A percentile compares a stretch with the other conserved stretches of the same genome.
Conservation (phyloP, 2,113 vertebrate genomes). For the Vireo altiloquus region DNA sequence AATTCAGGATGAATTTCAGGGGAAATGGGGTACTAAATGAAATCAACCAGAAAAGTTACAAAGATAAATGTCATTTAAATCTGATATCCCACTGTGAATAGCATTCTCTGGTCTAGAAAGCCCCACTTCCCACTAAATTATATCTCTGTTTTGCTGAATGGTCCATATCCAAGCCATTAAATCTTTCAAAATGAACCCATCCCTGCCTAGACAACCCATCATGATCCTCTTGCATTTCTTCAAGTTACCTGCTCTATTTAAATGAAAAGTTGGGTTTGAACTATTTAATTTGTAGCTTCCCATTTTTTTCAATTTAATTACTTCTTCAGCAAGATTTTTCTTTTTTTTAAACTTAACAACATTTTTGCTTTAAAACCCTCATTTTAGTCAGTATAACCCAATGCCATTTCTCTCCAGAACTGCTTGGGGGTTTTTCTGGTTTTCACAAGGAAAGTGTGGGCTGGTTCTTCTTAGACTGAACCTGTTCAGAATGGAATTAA, state of each 20-base stretch:
- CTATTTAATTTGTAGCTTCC: neutral
- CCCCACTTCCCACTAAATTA: neutral
- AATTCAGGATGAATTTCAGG: neutral
- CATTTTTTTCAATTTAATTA: neutral
- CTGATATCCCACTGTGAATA: accelerated
- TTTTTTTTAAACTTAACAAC: neutral
- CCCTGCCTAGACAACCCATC: neutral
- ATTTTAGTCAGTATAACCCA: neutral
- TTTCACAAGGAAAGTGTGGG: neutral
- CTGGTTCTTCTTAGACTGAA: neutral
- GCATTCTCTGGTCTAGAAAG: neutral
- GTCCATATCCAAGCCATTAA: neutral
- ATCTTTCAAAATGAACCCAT: neutral
- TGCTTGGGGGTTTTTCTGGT: accelerated
- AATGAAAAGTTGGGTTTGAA: neutral
- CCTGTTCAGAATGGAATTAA: neutral
- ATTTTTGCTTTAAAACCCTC: neutral
- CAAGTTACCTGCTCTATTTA: neutral
- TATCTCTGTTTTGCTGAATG: neutral
- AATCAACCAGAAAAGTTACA: neutral
- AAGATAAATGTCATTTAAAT: neutral
- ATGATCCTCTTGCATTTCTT: neutral
- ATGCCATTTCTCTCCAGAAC: neutral
- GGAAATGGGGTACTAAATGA: neutral
- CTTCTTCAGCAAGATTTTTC: neutral